Base-by-base conservation (phyloP, 2,113 vertebrate species). In the Illadopsis cleaveri region DNA sequence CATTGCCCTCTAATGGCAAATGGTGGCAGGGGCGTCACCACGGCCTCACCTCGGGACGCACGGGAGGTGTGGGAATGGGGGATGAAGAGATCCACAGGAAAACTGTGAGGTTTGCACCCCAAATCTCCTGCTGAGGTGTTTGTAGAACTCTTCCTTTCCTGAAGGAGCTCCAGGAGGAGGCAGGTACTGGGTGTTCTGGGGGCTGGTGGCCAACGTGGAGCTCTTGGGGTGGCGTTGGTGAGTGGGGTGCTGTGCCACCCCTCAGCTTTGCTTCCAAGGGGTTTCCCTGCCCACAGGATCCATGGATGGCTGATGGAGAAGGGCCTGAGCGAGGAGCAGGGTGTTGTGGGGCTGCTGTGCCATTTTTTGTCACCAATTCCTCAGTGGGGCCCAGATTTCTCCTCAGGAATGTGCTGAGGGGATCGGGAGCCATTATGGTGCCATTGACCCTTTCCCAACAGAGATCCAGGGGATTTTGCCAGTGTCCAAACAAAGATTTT, bases 1-100 rank as follows among this genome's bases (percentile, higher is more conserved):
- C 69, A 12, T 90, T 97, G 91, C 92, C 93, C 88, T 81, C 89
- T 95, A 50, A 95, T 95, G 94, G 91, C 81, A 96, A n/a, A 23
- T 5, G 19, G 16, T 86, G 91, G 50, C 82, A 70, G 89, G 82
- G 91, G 35, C 37, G 47, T 56, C 51, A 18, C 45, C 3, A 0
- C 3, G 7, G 35, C 54, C 64, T 60, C 18, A 23, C 60, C 78
- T 22, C 5, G 31, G 65, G 53, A 38, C 35, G 38, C 35, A 1
- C 21, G 16, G 33, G 13, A 35, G 40, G 18, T 3, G 51, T 12
- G 6, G 30, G 30, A 38, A 1, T 3, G 7, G 15, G 0, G 5
- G 15, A 9, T 30, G 21, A 1, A 1, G 73, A 58, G n/a, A 28
- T 21, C 17, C 27, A 2, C 6, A 1, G 51, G 28, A 2, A 17